Conservation (phyloP, 1,140 invertebrate genomes). For the Drosophila obscura region DNA sequence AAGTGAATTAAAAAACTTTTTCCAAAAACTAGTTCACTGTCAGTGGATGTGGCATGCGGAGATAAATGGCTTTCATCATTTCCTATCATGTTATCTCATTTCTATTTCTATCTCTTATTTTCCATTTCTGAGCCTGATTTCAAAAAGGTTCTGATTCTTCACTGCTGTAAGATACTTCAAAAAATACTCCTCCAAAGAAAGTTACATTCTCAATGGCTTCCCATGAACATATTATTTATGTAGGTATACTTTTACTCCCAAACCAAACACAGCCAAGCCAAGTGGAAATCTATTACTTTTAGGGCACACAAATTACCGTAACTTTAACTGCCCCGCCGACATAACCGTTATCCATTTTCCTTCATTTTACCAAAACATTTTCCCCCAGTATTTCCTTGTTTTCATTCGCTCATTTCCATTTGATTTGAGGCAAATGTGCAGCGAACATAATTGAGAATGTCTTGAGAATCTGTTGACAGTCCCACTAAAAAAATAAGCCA, state of each 20-base stretch:
- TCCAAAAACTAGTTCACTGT: neutral
- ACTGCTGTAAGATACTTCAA: no score
- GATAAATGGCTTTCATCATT: no score
- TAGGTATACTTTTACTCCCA: neutral
- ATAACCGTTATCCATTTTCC: conserved; percentile 27
- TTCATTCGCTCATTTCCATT: no score
- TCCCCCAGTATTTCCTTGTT: no score
- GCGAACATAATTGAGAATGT: conserved; percentile 26
- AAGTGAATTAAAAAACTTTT: conserved; percentile 11
- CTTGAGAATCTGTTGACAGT: conserved; percentile 33
- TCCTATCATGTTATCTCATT: no score
- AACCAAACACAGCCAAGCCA: neutral
- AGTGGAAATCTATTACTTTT: neutral
- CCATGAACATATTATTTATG: no score
- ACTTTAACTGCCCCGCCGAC: conserved; percentile 8
- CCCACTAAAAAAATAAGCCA: conserved; percentile 23
- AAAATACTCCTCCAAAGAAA: no score
- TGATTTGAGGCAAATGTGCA: conserved; percentile 23
- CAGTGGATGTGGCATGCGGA: no score
- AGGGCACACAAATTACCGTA: neutral
- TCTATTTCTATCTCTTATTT: no score
- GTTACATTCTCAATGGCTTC: no score
- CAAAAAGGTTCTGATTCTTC: no score
- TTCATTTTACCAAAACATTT: neutral
- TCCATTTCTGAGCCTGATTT: no score